Base-by-base conservation (phyloP, 2,888 invertebrate genomes). In the Parelbella ahira region DNA sequence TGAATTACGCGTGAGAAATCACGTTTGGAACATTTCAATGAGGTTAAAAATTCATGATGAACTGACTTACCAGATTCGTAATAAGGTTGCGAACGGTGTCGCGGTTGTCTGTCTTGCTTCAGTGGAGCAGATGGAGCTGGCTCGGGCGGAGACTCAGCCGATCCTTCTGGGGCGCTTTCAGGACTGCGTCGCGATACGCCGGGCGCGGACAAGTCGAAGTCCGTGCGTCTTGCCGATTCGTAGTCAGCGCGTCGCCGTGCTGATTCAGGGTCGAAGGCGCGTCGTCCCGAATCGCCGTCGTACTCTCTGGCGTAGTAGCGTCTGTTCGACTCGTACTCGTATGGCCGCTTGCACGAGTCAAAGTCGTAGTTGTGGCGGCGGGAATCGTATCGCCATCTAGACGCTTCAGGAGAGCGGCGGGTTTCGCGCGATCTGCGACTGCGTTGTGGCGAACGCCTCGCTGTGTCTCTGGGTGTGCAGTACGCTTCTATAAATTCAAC, bases 401-500 rank as follows among this genome's bases (percentile, higher is more conserved):
- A 63, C 42, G 81, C 70, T 58, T 86, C 82, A 9, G 84, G 82
- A 34, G 88, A 83, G 24, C 87, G 75, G 11, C 82, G 72, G 30
- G 76, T 67, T 45, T 83, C 87, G 37, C 86, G 64, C 11, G 87
- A 83, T 36, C 84, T 76, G 41, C 87, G 82, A 45, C 65, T 76
- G 58, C 83, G 77, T 58, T 78, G 83, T 53, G 87, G 84, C 4
- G 87, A 84, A 28, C 84, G 76, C 15, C 80, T 76, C 6, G 87
- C 80, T 60, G 91, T 92, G 68, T 93, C 93, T 50, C 91, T 88
- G 7, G 93, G 93, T 60, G 93, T 93, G 63, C 93, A 92, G 70
- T 93, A 93, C 44, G 91, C 91, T 72, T 93, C 93, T 72, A 93
- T 83, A 55, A 93, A 90, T 75, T 93, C 92, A 56, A 93, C 90